These are phyloP conservation scores for Gobio gobio DNA, from an alignment of 2,113 vertebrate genomes.

Conservation along the genomic window DNA sequence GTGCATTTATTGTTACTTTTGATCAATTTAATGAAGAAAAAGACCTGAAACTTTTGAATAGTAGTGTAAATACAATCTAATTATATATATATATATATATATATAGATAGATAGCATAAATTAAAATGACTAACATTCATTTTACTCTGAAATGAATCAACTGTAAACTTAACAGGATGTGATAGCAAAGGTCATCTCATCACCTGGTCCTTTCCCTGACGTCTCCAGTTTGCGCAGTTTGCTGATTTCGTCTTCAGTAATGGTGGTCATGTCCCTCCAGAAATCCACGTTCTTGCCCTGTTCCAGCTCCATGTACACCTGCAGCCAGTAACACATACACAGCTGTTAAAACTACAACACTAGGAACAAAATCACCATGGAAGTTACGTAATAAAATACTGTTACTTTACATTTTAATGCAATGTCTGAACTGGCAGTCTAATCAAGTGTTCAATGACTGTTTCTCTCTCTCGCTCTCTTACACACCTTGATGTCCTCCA, in stretches of 20 bases:
- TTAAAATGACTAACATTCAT: background rate
- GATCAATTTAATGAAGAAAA: background rate
- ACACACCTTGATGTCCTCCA: conserved; percentile 93
- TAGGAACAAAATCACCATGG: background rate
- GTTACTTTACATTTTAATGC: background rate
- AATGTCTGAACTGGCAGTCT: background rate
- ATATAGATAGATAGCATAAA: too few relatives aligned
- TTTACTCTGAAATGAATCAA: background rate
- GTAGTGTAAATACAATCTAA: background rate
- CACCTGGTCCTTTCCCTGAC: conserved; percentile 93
- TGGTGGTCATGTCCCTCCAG: conserved; percentile 98
- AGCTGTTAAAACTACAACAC: background rate
- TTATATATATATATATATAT: too few relatives aligned
- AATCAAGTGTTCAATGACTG: background rate
- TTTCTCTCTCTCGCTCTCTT: background rate
- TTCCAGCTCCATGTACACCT: conserved; percentile 99
- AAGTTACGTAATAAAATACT: background rate
- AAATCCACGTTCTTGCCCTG: conserved; percentile 97
- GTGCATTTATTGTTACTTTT: background rate
- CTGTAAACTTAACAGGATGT: background rate
- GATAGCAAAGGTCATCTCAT: background rate
- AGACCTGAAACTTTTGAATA: background rate
- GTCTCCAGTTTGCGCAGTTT: conserved; percentile 95
- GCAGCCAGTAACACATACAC: conserved; percentile 6
- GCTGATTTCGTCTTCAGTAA: conserved; percentile 95